phyloP scores from a whole-genome alignment of 2,113 vertebrate genomes.

The Nothobranchius furzeri region DNA sequence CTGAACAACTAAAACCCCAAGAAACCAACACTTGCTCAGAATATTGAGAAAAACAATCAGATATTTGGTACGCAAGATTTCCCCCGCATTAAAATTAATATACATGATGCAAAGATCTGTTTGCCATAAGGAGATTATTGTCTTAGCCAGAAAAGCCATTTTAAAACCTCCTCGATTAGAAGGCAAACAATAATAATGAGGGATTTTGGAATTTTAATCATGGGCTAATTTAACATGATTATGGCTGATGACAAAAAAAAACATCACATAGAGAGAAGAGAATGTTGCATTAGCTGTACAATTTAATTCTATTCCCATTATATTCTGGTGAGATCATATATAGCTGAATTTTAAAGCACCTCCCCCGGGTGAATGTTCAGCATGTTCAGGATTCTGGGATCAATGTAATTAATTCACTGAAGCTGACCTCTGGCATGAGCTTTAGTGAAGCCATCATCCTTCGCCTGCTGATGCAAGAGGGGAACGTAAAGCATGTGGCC shows the following conservation, averaged over 20 bases:
- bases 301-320: constrained; percentile 20
- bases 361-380: constrained; percentile 63
- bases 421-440: constrained; percentile 68
- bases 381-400: constrained; percentile 71
- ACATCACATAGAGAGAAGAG: constrained; percentile 24
- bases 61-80: not conserved
- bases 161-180: constrained; percentile 38
- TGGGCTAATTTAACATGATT: constrained; percentile 56
- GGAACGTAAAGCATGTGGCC: constrained; percentile 55
- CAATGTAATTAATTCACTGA: constrained; percentile 74
- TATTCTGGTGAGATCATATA: constrained; percentile 17
- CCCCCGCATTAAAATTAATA: not conserved
- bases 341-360: constrained; percentile 45
- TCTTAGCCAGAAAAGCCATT: constrained; percentile 48
- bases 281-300: constrained; percentile 25
- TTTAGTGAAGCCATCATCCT: constrained; percentile 63
- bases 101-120: not conserved
- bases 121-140: constrained; percentile 43
- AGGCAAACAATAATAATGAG: constrained; percentile 65
- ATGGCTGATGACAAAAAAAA: constrained; percentile 53
- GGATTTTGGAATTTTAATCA: constrained; percentile 61
- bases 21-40: not conserved
- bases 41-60: not conserved
- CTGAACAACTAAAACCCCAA: not conserved
- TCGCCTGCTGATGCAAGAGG: constrained; percentile 55